These are phyloP conservation scores for Mus pahari DNA, from an alignment of 2,113 vertebrate species.

Conservation along the genomic window DNA sequence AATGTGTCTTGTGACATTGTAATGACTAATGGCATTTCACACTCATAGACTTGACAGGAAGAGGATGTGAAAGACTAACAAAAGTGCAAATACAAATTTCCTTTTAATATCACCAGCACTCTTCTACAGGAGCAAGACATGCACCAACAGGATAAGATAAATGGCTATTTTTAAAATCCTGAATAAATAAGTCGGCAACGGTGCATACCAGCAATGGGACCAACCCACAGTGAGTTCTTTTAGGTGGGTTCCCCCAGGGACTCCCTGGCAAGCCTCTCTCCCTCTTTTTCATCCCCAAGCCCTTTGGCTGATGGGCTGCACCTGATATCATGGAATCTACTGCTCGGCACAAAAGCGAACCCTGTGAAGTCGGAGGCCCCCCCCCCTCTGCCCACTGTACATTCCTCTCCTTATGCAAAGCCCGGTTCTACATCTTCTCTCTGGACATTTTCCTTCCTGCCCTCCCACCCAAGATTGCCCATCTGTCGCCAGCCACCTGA, in stretches of 20 bases:
- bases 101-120: slow-evolving; percentile 75
- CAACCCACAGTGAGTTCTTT: neutral
- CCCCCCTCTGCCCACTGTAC: neutral
- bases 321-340: neutral
- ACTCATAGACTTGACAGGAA: slow-evolving; percentile 80
- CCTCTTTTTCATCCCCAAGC: neutral
- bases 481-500: neutral
- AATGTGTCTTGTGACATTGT: slow-evolving; percentile 78
- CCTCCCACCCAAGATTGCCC: neutral
- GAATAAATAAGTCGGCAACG: slow-evolving; percentile 49
- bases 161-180: slow-evolving; percentile 63
- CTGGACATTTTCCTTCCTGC: neutral
- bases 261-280: neutral
- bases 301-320: neutral
- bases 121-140: slow-evolving; percentile 74
- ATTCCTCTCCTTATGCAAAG: neutral
- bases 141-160: slow-evolving; percentile 78
- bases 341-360: neutral
- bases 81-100: slow-evolving; percentile 81
- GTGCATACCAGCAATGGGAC: neutral
- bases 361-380: neutral
- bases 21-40: slow-evolving; percentile 83
- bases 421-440: neutral
- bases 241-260: neutral
- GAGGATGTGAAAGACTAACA: slow-evolving; percentile 74